Evolutionary conservation across 1,140 invertebrate species (phyloP).

Genomic region (Eufriesea mexicana): DNA sequence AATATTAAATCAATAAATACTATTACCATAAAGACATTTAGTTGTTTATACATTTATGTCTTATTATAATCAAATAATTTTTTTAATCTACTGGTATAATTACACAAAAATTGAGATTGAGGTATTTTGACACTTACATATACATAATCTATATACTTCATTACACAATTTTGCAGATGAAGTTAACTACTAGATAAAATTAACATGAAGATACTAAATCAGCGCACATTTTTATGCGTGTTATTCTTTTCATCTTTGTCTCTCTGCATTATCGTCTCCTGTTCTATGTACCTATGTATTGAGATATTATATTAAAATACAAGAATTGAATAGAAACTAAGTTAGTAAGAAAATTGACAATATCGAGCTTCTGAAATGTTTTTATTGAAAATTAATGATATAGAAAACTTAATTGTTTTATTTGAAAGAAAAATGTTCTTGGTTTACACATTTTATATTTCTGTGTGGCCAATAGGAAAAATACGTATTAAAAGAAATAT

Average conservation of each 20-base stretch:
- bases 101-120: slow-evolving; percentile 7
- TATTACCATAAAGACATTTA: slow-evolving; percentile 12
- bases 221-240: slow-evolving; percentile 6
- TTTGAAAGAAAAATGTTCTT: background rate
- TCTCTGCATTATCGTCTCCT: slow-evolving; percentile 46
- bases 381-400: slow-evolving; percentile 20
- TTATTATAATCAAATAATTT: slow-evolving; percentile 17
- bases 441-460: slow-evolving; percentile 11
- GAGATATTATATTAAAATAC: slow-evolving; percentile 7
- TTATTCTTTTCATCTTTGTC: slow-evolving; percentile 58
- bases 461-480: slow-evolving; percentile 18
- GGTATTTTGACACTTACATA: background rate
- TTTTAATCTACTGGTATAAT: slow-evolving; percentile 17
- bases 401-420: background rate
- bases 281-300: slow-evolving; percentile 9
- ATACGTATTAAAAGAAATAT: slow-evolving; percentile 1
- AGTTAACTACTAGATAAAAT: slow-evolving; percentile 39
- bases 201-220: background rate
- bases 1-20: background rate
- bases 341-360: slow-evolving; percentile 39
- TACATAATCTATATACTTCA: slow-evolving; percentile 37
- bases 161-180: slow-evolving; percentile 35
- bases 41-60: slow-evolving; percentile 11
- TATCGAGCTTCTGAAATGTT: slow-evolving; percentile 29
- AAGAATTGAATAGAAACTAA: slow-evolving; percentile 30